phyloP scores from a whole-genome alignment of 2,888 invertebrate genomes.

The Limnephilus rhombicus region DNA sequence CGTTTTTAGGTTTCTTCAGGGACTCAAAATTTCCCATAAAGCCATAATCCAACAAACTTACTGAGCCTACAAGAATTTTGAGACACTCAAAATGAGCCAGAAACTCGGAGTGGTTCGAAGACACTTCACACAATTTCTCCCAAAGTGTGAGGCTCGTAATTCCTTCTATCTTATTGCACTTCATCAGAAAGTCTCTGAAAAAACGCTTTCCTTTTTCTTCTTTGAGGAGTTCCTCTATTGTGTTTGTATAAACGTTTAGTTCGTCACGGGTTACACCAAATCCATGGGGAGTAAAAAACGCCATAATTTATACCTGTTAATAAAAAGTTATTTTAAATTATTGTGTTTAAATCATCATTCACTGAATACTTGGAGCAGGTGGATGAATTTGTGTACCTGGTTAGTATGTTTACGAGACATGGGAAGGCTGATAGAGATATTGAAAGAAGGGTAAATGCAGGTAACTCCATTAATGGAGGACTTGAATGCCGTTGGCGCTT shows the following conservation, averaged over 20 bases:
- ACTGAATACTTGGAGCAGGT: too few relatives aligned
- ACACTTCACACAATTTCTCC: constrained; percentile 73
- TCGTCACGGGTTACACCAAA: constrained; percentile 75
- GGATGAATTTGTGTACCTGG: too few relatives aligned
- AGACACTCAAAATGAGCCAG: constrained; percentile 71
- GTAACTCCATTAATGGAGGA: too few relatives aligned
- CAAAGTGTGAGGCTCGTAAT: constrained; percentile 73
- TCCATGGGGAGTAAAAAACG: constrained; percentile 75
- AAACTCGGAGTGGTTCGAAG: constrained; percentile 70
- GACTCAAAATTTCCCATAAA: constrained; percentile 73
- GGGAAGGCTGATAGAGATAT: too few relatives aligned
- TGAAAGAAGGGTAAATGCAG: too few relatives aligned
- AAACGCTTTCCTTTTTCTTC: constrained; percentile 75
- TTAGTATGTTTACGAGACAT: too few relatives aligned
- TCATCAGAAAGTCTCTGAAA: constrained; percentile 76
- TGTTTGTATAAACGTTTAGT: constrained; percentile 76
- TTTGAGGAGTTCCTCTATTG: constrained; percentile 76
- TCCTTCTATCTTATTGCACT: constrained; percentile 73
- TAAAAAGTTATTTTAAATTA: too few relatives aligned
- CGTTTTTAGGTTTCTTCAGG: constrained; percentile 72
- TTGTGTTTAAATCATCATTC: too few relatives aligned
- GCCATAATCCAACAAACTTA: constrained; percentile 73
- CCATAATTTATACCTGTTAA: constrained; percentile 69
- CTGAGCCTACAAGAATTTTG: constrained; percentile 73
- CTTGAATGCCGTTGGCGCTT: too few relatives aligned